Percentiles rank a stretch among this genome's conserved stretches.
These are phyloP conservation scores for Yponomeuta malinellus DNA, from an alignment of 2,888 invertebrate species.

Conservation along the genomic window DNA sequence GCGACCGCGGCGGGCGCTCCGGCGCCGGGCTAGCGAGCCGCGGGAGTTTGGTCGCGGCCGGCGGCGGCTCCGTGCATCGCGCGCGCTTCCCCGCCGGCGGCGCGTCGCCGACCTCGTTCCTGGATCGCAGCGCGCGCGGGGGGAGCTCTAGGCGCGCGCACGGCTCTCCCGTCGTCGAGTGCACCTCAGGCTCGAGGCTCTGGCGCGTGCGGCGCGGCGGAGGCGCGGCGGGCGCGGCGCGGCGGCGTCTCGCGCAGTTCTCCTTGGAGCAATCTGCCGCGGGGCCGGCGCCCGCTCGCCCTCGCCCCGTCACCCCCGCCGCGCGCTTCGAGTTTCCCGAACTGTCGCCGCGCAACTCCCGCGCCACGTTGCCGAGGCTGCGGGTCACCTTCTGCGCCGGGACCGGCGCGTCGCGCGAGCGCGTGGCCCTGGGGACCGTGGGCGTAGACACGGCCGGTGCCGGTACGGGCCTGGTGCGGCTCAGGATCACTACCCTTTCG, in stretches of 20 bases:
- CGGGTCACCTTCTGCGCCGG: constrained; percentile 31
- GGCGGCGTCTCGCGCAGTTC: constrained; percentile 44
- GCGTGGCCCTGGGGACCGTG: constrained; percentile 21
- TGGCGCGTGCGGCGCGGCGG: constrained; percentile 33
- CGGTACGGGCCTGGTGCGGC: constrained; percentile 37
- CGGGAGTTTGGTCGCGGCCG: constrained; percentile 38
- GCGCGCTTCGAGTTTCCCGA: constrained; percentile 21
- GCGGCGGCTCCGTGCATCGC: constrained; percentile 54
- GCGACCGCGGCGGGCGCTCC: constrained; percentile 37
- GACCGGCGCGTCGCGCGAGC: constrained; percentile 21
- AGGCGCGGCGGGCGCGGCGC: constrained; percentile 29
- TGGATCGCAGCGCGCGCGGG: constrained; percentile 40
- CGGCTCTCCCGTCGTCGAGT: constrained; percentile 43
- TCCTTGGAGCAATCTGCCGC: constrained; percentile 58
- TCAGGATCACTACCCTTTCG: constrained; percentile 56
- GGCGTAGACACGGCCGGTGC: constrained; percentile 19
- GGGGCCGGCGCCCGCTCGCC: constrained; percentile 32
- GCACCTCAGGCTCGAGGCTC: constrained; percentile 38
- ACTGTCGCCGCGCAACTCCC: constrained; percentile 30
- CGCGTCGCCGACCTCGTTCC: constrained; percentile 34
- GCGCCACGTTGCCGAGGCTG: constrained; percentile 30
- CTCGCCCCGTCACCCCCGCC: constrained; percentile 33
- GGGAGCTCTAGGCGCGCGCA: constrained; percentile 28
- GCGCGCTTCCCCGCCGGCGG: constrained; percentile 33
- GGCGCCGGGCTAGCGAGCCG: constrained; percentile 25